A percentile compares a stretch with the other conserved stretches of the same genome.
phyloP scores from a whole-genome alignment of 2,888 invertebrate species.

The Diplazon laetatorius region DNA sequence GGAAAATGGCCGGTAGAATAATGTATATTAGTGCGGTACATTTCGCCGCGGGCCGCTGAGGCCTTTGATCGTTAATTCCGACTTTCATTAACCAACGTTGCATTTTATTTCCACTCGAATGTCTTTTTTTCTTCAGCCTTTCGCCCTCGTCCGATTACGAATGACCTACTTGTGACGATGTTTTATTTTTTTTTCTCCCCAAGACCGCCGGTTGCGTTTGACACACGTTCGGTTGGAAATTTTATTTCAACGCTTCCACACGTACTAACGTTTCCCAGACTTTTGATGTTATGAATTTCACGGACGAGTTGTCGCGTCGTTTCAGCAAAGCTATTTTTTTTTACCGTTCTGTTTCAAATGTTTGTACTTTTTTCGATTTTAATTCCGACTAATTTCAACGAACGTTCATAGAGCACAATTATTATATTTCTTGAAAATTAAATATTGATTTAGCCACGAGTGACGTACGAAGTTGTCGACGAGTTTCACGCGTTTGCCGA shows the following conservation, averaged over 20 bases:
- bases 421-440: too few species aligned
- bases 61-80: conserved; percentile 47
- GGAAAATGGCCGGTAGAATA: background rate
- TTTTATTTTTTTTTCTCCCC: background rate
- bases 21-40: conserved; percentile 4
- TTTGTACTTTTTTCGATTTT: too few species aligned
- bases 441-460: conserved; percentile 4
- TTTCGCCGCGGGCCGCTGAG: conserved; percentile 2
- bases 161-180: conserved; percentile 8
- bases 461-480: background rate
- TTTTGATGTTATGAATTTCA: background rate
- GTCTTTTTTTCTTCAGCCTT: background rate
- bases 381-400: too few species aligned
- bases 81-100: conserved; percentile 48
- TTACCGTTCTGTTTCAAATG: too few species aligned
- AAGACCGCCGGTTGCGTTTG: background rate
- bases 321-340: too few species aligned
- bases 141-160: background rate
- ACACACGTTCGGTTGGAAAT: background rate
- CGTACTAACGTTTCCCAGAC: background rate
- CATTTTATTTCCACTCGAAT: conserved; percentile 42
- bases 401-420: too few species aligned
- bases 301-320: too few species aligned
- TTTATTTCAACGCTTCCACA: background rate
- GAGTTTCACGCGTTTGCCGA: background rate